Conservation (phyloP, 2,888 invertebrate genomes). For the Sicus ferrugineus region DNA sequence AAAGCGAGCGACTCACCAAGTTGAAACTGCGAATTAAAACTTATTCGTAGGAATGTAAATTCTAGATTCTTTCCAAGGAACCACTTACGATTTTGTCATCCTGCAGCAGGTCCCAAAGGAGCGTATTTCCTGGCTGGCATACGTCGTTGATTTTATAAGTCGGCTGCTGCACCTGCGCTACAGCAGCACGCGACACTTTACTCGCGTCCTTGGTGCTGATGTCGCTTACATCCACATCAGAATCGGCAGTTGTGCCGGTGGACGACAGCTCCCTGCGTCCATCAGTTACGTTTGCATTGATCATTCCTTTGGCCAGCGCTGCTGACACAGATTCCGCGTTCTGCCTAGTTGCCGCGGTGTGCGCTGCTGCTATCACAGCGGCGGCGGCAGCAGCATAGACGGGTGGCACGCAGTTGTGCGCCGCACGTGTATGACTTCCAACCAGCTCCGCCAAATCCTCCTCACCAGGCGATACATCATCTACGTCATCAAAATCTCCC, state of each 20-base stretch:
- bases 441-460: constrained; percentile 82
- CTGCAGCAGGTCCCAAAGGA: constrained; percentile 93
- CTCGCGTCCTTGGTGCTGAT: constrained; percentile 37
- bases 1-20: constrained; percentile 88
- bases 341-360: constrained; percentile 57
- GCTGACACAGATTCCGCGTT: constrained; percentile 55
- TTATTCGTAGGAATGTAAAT: neutral
- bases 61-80: neutral
- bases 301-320: constrained; percentile 53
- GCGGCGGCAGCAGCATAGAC: constrained; percentile 59
- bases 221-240: constrained; percentile 52
- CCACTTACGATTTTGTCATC: constrained; percentile 83
- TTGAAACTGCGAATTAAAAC: constrained; percentile 69
- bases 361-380: constrained; percentile 57
- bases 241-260: constrained; percentile 28
- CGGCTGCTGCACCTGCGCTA: constrained; percentile 47
- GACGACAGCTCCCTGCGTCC: constrained; percentile 26
- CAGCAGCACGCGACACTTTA: constrained; percentile 36
- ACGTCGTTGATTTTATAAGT: constrained; percentile 70
- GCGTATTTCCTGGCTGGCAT: constrained; percentile 89
- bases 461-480: constrained; percentile 87
- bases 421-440: constrained; percentile 64
- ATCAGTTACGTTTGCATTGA: constrained; percentile 45
- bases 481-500: constrained; percentile 89
- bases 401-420: constrained; percentile 61